phyloP scores from a whole-genome alignment of 1,140 invertebrate genomes.

The Metopolophium dirhodum region DNA sequence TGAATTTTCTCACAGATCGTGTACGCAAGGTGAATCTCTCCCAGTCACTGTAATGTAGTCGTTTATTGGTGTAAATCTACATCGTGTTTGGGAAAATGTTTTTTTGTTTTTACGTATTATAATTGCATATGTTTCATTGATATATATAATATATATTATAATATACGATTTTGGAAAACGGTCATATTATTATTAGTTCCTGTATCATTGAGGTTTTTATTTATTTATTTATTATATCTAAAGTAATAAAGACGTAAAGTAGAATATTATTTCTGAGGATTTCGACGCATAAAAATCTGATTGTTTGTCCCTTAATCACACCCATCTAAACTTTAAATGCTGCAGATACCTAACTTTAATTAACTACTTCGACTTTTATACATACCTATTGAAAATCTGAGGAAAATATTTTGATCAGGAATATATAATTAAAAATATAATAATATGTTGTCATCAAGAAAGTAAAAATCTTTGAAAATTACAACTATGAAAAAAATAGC shows the following conservation, averaged over 20 bases:
- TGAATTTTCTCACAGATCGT: not conserved
- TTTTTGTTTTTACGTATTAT: not conserved
- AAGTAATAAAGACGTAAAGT: no score
- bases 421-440: not conserved
- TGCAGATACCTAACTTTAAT: not conserved
- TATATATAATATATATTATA: no score
- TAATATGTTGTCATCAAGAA: not conserved
- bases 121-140: not conserved
- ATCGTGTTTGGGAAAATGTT: not conserved
- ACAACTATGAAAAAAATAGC: no score
- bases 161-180: not conserved
- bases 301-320: not conserved
- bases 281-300: not conserved
- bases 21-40: not conserved
- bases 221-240: not conserved
- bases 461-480: not conserved
- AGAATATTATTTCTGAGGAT: not conserved
- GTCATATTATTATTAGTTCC: not conserved
- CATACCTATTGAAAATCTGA: not conserved
- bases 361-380: not conserved
- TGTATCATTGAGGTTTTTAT: not conserved
- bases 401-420: not conserved
- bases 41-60: not conserved
- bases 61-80: not conserved
- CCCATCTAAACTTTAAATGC: not conserved